A percentile compares a stretch with the other conserved stretches of the same genome.
Conservation (phyloP, 2,888 invertebrate species). For the Enchytraeus crypticus region DNA sequence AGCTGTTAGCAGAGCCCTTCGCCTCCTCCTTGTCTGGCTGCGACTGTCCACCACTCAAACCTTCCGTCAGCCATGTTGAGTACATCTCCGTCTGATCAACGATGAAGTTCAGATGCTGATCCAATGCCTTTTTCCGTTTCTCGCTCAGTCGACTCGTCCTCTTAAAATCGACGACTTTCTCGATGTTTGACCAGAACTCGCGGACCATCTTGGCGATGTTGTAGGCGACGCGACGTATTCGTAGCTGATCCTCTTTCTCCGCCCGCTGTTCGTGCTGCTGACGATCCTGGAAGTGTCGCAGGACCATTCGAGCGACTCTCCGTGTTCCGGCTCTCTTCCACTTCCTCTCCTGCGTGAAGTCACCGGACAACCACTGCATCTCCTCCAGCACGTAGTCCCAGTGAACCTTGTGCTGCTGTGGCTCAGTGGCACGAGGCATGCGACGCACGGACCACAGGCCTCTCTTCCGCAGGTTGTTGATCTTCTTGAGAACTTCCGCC, state of each 20-base stretch:
- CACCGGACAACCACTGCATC: constrained; percentile 95
- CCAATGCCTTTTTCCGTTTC: constrained; percentile 84
- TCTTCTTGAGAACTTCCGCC: constrained; percentile 84
- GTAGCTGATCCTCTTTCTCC: constrained; percentile 80
- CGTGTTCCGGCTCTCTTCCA: constrained; percentile 88
- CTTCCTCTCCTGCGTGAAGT: constrained; percentile 93
- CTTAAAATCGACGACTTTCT: constrained; percentile 90
- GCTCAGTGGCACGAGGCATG: constrained; percentile 66
- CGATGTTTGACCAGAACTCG: constrained; percentile 90
- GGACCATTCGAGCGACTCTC: constrained; percentile 42
- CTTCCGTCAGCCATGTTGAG: constrained; percentile 55
- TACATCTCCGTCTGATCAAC: constrained; percentile 97
- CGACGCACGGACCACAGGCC: constrained; percentile 89
- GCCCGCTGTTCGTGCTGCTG: constrained; percentile 79
- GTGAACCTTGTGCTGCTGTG: constrained; percentile 80
- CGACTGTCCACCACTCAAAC: constrained; percentile 29
- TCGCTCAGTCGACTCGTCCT: constrained; percentile 84
- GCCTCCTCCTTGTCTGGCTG: too few species aligned
- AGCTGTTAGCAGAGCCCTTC: too few species aligned
- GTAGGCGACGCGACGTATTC: constrained; percentile 74
- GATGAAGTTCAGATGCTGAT: constrained; percentile 92
- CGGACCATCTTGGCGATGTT: constrained; percentile 85
- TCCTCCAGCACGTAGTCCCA: constrained; percentile 98
- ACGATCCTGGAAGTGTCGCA: constrained; percentile 42
- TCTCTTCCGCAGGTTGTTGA: constrained; percentile 81